phyloP scores from a whole-genome alignment of 2,113 vertebrate species.

The Tichodroma muraria region DNA sequence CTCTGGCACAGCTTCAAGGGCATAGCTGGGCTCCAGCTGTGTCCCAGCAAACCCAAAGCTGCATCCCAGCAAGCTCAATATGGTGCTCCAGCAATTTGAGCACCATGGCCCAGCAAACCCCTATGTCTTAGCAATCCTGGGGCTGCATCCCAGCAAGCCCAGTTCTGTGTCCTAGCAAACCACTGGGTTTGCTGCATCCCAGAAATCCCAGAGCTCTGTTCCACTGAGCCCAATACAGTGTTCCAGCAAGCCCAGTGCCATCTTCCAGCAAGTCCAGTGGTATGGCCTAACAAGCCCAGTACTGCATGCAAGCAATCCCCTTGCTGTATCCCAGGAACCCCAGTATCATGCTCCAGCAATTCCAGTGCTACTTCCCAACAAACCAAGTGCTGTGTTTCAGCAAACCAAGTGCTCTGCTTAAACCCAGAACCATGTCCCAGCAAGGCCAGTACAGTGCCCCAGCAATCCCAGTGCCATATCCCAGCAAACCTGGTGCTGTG shows the following conservation, averaged over 20 bases:
- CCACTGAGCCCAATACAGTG: neutral
- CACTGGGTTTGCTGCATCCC: neutral
- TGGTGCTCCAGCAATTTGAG: neutral
- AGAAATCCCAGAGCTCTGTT: neutral
- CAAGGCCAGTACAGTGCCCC: neutral
- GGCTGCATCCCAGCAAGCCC: neutral
- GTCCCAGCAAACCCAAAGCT: neutral
- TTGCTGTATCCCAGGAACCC: neutral
- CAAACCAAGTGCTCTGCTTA: neutral
- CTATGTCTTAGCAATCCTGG: neutral
- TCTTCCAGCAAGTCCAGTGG: neutral
- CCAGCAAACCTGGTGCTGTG: neutral
- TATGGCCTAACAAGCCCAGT: neutral
- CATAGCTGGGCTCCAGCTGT: neutral
- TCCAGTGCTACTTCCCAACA: neutral
- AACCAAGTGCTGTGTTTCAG: neutral
- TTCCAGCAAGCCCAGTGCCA: neutral
- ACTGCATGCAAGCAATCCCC: neutral
- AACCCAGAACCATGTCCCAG: neutral
- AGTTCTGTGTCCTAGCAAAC: neutral
- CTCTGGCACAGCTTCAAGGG: neutral
- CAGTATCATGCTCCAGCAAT: neutral
- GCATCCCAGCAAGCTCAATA: neutral
- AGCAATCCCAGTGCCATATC: accelerated
- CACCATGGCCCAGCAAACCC: neutral